Percentiles rank a stretch among this genome's conserved stretches.
Conservation (phyloP, 2,797 vertebrate genomes). For the Spatula clypeata region DNA sequence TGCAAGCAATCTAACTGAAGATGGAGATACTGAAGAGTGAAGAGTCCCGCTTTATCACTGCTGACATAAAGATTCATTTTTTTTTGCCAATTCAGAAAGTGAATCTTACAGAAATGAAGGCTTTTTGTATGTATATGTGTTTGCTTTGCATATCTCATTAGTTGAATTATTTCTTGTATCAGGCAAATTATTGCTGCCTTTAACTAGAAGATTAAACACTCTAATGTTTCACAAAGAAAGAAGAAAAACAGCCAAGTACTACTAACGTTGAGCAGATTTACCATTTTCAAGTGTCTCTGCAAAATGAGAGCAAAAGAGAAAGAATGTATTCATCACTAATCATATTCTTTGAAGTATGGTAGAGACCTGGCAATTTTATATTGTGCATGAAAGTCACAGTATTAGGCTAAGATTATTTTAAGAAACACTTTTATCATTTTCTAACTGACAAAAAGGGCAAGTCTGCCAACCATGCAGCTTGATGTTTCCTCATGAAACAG, state of each 20-base stretch:
- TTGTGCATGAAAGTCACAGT: conserved; percentile 30
- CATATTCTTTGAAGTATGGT: conserved; percentile 67
- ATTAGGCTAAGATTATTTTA: conserved; percentile 78
- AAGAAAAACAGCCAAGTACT: background rate
- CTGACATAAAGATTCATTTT: conserved; percentile 85
- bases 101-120: conserved; percentile 66
- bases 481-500: conserved; percentile 44
- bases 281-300: conserved; percentile 56
- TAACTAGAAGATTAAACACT: conserved; percentile 79
- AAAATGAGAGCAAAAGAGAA: conserved; percentile 46
- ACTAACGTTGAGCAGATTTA: conserved; percentile 38
- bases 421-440: conserved; percentile 75
- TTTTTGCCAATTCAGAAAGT: conserved; percentile 81
- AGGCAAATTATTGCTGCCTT: conserved; percentile 73
- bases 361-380: conserved; percentile 56
- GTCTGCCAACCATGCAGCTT: conserved; percentile 31
- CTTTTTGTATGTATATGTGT: background rate
- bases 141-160: conserved; percentile 82
- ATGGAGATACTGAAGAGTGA: conserved; percentile 82
- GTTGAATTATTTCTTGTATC: conserved; percentile 80
- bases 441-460: conserved; percentile 57
- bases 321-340: conserved; percentile 48
- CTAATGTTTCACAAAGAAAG: conserved; percentile 49
- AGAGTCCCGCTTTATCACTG: conserved; percentile 83
- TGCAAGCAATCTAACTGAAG: conserved; percentile 90